phyloP scores from a whole-genome alignment of 2,797 vertebrate species.

The Australoheros facetus region DNA sequence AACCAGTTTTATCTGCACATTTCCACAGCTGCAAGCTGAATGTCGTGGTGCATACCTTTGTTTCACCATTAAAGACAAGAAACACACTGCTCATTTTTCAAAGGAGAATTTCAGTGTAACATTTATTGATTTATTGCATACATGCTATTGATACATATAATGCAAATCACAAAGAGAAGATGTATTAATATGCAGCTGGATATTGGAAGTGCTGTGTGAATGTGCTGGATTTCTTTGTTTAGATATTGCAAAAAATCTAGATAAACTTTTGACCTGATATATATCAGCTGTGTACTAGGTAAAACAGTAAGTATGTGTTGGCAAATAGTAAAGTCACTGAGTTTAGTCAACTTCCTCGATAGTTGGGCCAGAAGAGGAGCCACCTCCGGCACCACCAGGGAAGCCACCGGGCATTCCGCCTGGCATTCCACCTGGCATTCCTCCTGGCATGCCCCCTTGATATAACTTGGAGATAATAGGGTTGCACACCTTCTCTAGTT shows the following conservation, averaged over 20 bases:
- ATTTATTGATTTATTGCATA: slow-evolving; percentile 45
- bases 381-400: slow-evolving; percentile 76
- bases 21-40: neutral
- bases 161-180: neutral
- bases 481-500: slow-evolving; percentile 86
- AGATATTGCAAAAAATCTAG: neutral
- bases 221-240: neutral
- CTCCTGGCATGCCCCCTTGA: slow-evolving; percentile 75
- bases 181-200: neutral
- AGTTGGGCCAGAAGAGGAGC: slow-evolving; percentile 82
- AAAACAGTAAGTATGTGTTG: slow-evolving; percentile 6
- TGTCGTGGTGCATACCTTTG: neutral
- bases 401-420: slow-evolving; percentile 77
- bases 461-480: slow-evolving; percentile 84
- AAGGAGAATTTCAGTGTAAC: slow-evolving; percentile 14
- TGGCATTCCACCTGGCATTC: slow-evolving; percentile 74
- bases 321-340: slow-evolving; percentile 18
- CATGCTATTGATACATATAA: neutral
- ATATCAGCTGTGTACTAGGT: neutral
- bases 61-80: slow-evolving; percentile 7
- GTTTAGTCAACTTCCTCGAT: slow-evolving; percentile 84
- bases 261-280: neutral
- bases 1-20: neutral
- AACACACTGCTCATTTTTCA: neutral
- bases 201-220: neutral